Base-by-base conservation (phyloP, 2,888 invertebrate genomes). In the Agrotis puta region DNA sequence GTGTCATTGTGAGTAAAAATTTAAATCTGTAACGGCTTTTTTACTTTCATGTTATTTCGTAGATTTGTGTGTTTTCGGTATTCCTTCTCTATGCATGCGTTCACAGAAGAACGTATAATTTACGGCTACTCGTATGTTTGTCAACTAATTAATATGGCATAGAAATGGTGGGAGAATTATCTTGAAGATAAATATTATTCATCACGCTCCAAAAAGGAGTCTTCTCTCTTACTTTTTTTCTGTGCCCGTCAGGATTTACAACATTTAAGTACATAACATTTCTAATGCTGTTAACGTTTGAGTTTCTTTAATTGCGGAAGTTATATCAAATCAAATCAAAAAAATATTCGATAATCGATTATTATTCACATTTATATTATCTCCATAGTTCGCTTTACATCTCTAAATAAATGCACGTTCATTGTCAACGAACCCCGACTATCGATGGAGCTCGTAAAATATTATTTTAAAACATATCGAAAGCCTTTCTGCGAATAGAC, bases 401-500 rank as follows among this genome's bases (percentile, higher is more conserved):
- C 64, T 82, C 27, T 68, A 66, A 76, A 72, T 77, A 79, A 79
- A 79, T 67, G 59, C 74, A 63, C 65, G 82, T 70, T 80, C 85
- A 77, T 84, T 86, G 86, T 87, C 89, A 85, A 85, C 79, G 59
- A 70, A 81, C 76, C 70, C 71, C 74, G 74, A 77, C 79, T 72
- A 79, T 79, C 83, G 81, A 85, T 75, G 69, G 76, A 68, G 76
- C 81, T 88, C 83, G 82, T 88, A 88, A 87, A 89, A 85, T 88
- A 87, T 86, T 88, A 88, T 90, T 88, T 88, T 87, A 88, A 88
- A 87, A 87, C 83, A 86, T 85, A 89, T 88, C 85, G 78, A 66
- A 39, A 82, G 81, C 73, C 88, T 89, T 90, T 89, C 88, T 87
- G 58, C 75, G 87, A 87, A 90, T 90, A 93, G 89, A 94, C 94